Base-by-base conservation (phyloP, 2,113 vertebrate genomes). In the Acinonyx jubatus region DNA sequence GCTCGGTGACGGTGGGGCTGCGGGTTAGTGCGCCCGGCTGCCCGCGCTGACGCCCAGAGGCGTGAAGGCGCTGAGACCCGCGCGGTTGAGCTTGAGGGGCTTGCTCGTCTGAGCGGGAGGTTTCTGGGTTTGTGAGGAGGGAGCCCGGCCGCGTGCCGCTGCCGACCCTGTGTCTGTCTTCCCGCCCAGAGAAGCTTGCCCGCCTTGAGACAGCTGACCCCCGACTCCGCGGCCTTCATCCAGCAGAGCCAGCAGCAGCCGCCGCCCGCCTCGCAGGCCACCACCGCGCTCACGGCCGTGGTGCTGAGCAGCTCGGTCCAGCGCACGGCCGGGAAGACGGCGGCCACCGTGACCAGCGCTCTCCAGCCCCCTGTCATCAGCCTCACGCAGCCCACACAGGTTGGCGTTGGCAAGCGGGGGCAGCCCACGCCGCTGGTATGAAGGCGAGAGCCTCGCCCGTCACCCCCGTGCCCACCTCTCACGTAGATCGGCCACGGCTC, bases 201-300 rank as follows among this genome's bases (percentile, higher is more conserved):
- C 38, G 99, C 99, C 98, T 99, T 99, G 99, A 99, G 99, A 98
- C 99, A 99, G 98, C 98, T 99, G 98, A 99, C 99, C 80, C 99
- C 99, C 15, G 99, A 99, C 98, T 99, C 99, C 0, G 99, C 99
- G 45, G 99, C 99, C 98, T 99, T 99, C 98, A 99, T 99, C 98
- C 99, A 99, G 98, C 99, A 99, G 99, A 99, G 99, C 98, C 99
- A 99, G 98, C 99, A 99, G 96, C 99, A 99, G 95, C 99, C 98
- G 96, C 99, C 99, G 89, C 98, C 99, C 0, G 98, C 98, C 41
- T 97, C 99, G 2, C 99, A 99, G 98, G 98, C 99, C 41, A 99
- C 99, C 19, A 99, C 99, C 0, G 99, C 99, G 0, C 99, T 99
- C 29, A 99, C 99, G 0, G 99, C 99, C 0, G 99, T 99, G 97